Percentiles rank a stretch among this genome's conserved stretches.
Evolutionary conservation across 2,888 invertebrate genomes (phyloP).

Genomic region (Tinea semifulvella): DNA sequence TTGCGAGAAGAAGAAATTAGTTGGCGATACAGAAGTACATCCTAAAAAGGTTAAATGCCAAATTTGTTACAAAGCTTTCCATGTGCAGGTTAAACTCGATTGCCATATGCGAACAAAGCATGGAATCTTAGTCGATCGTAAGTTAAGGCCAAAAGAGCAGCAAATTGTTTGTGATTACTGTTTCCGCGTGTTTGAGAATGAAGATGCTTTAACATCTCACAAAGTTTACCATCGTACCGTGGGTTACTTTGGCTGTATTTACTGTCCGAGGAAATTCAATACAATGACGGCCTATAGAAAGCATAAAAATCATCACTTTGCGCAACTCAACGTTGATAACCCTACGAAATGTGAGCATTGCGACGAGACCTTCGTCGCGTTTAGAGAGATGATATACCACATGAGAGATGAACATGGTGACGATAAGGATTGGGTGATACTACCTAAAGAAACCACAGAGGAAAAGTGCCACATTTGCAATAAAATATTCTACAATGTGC

Average conservation of each 20-base stretch:
- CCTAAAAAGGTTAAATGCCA: slow-evolving; percentile 53
- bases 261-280: slow-evolving; percentile 61
- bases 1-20: slow-evolving; percentile 50
- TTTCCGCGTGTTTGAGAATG: slow-evolving; percentile 54
- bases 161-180: slow-evolving; percentile 57
- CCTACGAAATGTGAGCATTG: slow-evolving; percentile 59
- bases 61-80: slow-evolving; percentile 58
- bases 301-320: slow-evolving; percentile 59
- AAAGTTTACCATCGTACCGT: slow-evolving; percentile 53
- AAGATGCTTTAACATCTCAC: slow-evolving; percentile 44
- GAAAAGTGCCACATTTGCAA: slow-evolving; percentile 52
- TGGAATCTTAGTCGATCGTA: slow-evolving; percentile 33
- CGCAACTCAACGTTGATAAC: slow-evolving; percentile 48
- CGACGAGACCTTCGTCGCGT: slow-evolving; percentile 63
- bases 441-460: slow-evolving; percentile 50
- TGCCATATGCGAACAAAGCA: slow-evolving; percentile 56
- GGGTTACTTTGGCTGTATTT: slow-evolving; percentile 54
- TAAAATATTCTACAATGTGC: slow-evolving; percentile 52
- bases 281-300: slow-evolving; percentile 54
- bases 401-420: slow-evolving; percentile 55
- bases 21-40: slow-evolving; percentile 51
- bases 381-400: slow-evolving; percentile 60
- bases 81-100: slow-evolving; percentile 55
- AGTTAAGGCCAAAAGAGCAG: slow-evolving; percentile 33
- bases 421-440: slow-evolving; percentile 53